Evolutionary conservation across 1,140 invertebrate species (phyloP).

Genomic region (Cotesia vestalis): DNA sequence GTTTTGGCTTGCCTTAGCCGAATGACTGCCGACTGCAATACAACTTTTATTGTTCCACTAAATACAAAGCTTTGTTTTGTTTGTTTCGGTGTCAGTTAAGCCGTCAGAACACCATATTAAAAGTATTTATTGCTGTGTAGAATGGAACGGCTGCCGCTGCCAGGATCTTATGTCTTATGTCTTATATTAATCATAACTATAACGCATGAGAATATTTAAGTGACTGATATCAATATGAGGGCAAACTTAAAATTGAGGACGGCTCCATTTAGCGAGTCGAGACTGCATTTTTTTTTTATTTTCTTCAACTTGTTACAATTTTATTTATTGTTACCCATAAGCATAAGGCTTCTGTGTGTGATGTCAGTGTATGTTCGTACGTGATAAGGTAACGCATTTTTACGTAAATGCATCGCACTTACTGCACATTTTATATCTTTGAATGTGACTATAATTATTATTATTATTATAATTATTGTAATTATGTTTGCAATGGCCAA

Average conservation of each 20-base stretch:
- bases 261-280: slow-evolving; percentile 4
- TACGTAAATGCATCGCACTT: neutral
- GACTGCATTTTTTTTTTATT: slow-evolving; percentile 1
- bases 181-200: neutral
- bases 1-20: neutral
- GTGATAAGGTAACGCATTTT: neutral
- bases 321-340: neutral
- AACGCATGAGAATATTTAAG: slow-evolving; percentile 9
- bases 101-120: too few species aligned
- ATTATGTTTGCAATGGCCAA: too few species aligned
- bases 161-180: neutral
- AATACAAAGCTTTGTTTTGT: neutral
- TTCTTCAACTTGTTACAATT: neutral
- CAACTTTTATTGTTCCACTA: too few species aligned
- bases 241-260: neutral
- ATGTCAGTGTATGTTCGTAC: neutral
- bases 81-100: too few species aligned
- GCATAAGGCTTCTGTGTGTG: neutral
- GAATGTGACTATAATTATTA: neutral
- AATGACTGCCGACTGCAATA: neutral
- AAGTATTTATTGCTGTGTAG: too few species aligned
- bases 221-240: neutral
- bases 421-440: neutral
- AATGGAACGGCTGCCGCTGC: neutral
- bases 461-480: too few species aligned